Base-by-base conservation (phyloP, 2,888 invertebrate genomes). In the Drosophila lutescens region DNA sequence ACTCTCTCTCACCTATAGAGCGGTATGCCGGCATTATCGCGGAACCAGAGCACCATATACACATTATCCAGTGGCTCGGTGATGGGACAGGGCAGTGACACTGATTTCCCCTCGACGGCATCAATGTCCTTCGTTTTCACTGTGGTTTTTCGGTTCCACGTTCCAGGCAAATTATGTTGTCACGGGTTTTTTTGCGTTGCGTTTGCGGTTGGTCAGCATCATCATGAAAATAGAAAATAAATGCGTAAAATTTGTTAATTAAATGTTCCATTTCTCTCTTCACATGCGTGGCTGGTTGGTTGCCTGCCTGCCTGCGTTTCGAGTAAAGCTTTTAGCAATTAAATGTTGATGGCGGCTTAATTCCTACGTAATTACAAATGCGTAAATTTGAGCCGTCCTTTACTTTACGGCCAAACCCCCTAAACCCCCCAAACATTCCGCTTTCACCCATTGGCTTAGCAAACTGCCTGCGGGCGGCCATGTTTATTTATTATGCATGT, bases 31-130 rank as follows among this genome's bases (percentile, higher is more conserved):
- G 96, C 96, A 87, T 96, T 96, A 89, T 97, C 96, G 87, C 96
- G 95, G 93, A 97, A 97, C 97, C 97, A 97, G 92, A 97, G 95
- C 74, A 97, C 97, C 96, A 97, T 97, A 93, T 97, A 96, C 79
- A 97, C 96, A 92, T 96, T 96, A 93, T 97, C 97, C 92, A 96
- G 95, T 40, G 96, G 95, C 50, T 97, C 96, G 74, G 95, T 95
- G 72, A 97, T 96, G 93, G 97, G 96, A 92, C 97, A 98, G 38
- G 97, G 97, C 91, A 97, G 94, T 92, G 96, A 96, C 69, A 97
- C 96, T 91, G 95, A 95, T 93, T 96, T 96, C 58, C 97, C 97
- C 92, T 97, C 96, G 79, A 97, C 97, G 32, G 97, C 97, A 92
- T 96, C 96, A 84, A 97, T 94, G 92, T 96, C 96, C 91, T 96